Evolutionary conservation across 2,797 vertebrate genomes (phyloP).

Genomic region (Ispidina picta): DNA sequence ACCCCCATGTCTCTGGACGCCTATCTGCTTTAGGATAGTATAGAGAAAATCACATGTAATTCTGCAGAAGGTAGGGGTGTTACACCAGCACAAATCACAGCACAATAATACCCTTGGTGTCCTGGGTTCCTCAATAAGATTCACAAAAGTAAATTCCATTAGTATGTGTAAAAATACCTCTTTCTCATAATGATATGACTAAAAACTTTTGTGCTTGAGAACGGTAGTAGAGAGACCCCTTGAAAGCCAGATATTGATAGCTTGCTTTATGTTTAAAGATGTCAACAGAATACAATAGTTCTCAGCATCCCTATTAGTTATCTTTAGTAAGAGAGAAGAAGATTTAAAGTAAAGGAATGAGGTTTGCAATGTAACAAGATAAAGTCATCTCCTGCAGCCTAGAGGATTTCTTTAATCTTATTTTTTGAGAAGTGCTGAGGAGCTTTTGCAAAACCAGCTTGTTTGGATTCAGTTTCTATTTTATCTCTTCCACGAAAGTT

Average conservation of each 20-base stretch:
- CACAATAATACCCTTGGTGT: not conserved
- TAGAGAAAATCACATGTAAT: slow-evolving; percentile 33
- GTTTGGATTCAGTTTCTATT: slow-evolving; percentile 64
- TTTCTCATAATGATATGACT: slow-evolving; percentile 46
- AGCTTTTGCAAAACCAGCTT: slow-evolving; percentile 63
- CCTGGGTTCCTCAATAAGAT: not conserved
- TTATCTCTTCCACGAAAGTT: slow-evolving; percentile 61
- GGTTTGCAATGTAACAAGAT: slow-evolving; percentile 68
- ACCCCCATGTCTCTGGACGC: not conserved
- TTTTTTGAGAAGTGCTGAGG: slow-evolving; percentile 60
- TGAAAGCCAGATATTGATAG: slow-evolving; percentile 53
- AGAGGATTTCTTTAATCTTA: slow-evolving; percentile 72
- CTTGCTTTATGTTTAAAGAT: slow-evolving; percentile 67
- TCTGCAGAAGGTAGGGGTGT: slow-evolving; percentile 14
- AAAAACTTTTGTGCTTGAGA: slow-evolving; percentile 54
- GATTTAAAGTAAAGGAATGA: slow-evolving; percentile 69
- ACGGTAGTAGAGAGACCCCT: not conserved
- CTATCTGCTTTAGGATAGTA: not conserved
- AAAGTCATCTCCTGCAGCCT: slow-evolving; percentile 67
- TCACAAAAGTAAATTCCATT: slow-evolving; percentile 59
- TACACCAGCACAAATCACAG: not conserved
- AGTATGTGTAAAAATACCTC: slow-evolving; percentile 43
- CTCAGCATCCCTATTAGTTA: slow-evolving; percentile 70
- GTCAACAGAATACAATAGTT: slow-evolving; percentile 66
- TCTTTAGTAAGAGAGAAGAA: slow-evolving; percentile 73